Conservation (phyloP, 1,140 invertebrate genomes). For the Monochamus saltuarius region DNA sequence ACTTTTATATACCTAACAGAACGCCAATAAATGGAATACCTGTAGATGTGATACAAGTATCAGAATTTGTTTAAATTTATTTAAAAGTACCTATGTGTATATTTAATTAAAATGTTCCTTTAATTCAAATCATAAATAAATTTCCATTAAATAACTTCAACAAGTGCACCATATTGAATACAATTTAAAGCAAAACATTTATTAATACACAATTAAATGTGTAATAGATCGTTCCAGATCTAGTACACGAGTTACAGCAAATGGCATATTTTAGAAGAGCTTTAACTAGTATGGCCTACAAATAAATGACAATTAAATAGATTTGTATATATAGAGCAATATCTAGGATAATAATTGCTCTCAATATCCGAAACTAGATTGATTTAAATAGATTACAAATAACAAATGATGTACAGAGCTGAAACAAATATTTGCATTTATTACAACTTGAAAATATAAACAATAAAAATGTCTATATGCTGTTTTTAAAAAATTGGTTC, state of each 20-base stretch:
- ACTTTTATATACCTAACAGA: too few relatives aligned
- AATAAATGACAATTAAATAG: slow-evolving; percentile 7
- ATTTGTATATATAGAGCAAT: not conserved
- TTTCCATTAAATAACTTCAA: not conserved
- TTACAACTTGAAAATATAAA: not conserved
- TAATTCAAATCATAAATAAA: not conserved
- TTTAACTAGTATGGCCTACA: slow-evolving; percentile 3
- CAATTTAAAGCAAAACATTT: not conserved
- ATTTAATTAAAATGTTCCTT: too few relatives aligned
- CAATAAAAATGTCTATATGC: not conserved
- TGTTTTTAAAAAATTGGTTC: too few relatives aligned
- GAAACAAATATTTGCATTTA: not conserved
- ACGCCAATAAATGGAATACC: too few relatives aligned
- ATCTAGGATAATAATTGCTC: not conserved
- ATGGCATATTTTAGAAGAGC: not conserved
- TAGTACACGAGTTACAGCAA: not conserved
- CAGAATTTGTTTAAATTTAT: too few relatives aligned
- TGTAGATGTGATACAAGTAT: too few relatives aligned
- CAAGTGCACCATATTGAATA: not conserved
- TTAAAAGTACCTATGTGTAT: too few relatives aligned
- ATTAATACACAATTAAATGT: slow-evolving; percentile 9
- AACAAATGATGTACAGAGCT: not conserved
- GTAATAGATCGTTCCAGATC: slow-evolving; percentile 5
- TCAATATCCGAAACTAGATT: not conserved
- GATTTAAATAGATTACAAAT: not conserved